phyloP scores from a whole-genome alignment of 2,113 vertebrate species.

The Nycticryphes semicollaris region DNA sequence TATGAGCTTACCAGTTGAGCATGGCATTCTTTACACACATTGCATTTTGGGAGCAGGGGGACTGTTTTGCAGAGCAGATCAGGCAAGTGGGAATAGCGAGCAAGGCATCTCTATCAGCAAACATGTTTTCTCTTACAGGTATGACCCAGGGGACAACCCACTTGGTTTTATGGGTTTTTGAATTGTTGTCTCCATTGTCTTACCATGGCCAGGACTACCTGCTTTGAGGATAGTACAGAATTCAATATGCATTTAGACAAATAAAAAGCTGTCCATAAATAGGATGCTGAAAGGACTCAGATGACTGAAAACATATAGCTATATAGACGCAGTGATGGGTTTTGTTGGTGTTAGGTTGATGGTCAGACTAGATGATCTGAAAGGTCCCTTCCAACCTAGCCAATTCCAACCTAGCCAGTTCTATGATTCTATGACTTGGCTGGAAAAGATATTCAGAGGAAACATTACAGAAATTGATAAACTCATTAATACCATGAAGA shows the following conservation, averaged over 20 bases:
- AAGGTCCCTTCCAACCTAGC: too few relatives aligned
- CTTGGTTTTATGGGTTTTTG: neutral
- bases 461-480: neutral
- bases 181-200: neutral
- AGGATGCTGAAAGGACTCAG: neutral
- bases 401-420: too few relatives aligned
- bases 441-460: neutral
- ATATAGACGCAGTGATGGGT: neutral
- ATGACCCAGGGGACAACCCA: neutral
- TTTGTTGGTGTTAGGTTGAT: too few relatives aligned
- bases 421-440: too few relatives aligned
- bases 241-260: neutral
- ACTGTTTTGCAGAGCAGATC: neutral
- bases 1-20: neutral
- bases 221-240: neutral
- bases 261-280: neutral
- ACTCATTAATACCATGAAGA: neutral
- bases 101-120: neutral
- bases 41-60: neutral
- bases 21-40: neutral
- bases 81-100: neutral
- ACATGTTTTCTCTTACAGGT: neutral
- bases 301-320: neutral
- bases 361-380: too few relatives aligned
- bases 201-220: neutral